phyloP scores from a whole-genome alignment of 2,113 vertebrate species.

The Aptenodytes patagonicus region DNA sequence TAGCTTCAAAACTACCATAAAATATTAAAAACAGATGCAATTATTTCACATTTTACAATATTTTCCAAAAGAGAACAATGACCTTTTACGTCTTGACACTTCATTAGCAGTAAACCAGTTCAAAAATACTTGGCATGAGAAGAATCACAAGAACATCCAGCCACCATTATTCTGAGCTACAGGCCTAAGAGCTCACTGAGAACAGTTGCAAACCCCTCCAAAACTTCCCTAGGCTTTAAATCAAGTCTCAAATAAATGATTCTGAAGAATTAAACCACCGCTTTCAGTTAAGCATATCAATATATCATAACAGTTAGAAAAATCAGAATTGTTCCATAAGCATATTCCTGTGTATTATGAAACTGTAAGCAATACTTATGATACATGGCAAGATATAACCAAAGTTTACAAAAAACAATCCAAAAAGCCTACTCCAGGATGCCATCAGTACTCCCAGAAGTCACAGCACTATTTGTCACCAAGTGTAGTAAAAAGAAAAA shows the following conservation, averaged over 20 bases:
- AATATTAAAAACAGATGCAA: constrained; percentile 16
- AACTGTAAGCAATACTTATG: not conserved
- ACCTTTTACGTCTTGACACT: not conserved
- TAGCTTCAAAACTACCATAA: not conserved
- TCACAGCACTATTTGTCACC: not conserved
- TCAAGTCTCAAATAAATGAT: not conserved
- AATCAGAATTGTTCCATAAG: not conserved
- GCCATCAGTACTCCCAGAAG: not conserved
- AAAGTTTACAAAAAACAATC: not conserved
- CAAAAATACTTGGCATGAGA: not conserved
- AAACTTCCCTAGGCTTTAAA: not conserved
- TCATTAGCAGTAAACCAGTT: not conserved
- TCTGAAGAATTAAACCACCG: not conserved
- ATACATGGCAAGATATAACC: not conserved
- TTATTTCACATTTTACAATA: not conserved
- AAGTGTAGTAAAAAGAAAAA: not conserved
- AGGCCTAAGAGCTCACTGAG: not conserved
- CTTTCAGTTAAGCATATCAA: not conserved
- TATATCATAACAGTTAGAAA: not conserved
- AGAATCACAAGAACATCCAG: not conserved
- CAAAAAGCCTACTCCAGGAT: not conserved
- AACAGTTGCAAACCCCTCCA: not conserved
- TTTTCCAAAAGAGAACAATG: not conserved
- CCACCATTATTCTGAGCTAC: not conserved
- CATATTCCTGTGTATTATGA: not conserved